Evolutionary conservation across 1,140 invertebrate species (phyloP), one percentile per base, ranked within the genome.

Genomic region (Agraylea sexmaculata): DNA sequence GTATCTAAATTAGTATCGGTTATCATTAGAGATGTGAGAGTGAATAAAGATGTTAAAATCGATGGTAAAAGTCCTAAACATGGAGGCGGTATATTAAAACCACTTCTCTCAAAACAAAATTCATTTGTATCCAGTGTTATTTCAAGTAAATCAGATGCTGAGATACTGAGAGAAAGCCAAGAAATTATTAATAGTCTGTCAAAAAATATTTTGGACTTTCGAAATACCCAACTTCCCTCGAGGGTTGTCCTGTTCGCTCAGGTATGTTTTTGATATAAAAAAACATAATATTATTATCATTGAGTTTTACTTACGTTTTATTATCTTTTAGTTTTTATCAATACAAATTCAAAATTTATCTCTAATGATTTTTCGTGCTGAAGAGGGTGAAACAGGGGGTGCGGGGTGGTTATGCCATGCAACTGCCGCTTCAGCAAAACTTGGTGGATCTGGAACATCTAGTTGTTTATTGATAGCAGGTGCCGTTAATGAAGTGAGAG

Each of bases 1-100:
- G 80, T 87, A 17, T 87, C 83, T 15, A 94, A 92, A 64, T 62
- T 91, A 6, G 57, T 94, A 13, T 85, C 83, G 6, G 74, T 94
- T 19, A 77, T 88, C 17, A 75, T 90, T 47, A 74, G 76, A 37
- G 84, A 88, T 58, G 80, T 91, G 4, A 70, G 85, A 40, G 78
- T 94, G 37, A 87, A 87, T 45, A 85, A 87, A 57, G 78, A 85
- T 67, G 73, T 83, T 11, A 3, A 6, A 21, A 27, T 41, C 25
- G 67, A 70, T 50, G 55, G 59, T 42, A 60, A 62, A 50, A 52
- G 57, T 30, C 61, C 55, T 53, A 61, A 50, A 38, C 53, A 58
- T 31, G 52, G 56, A 4, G 51, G 56, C 40, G 53, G 58, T 1
- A 57, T 64, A 15, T 53, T 64, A 10, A 66, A 65, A 38, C 62